Evolutionary conservation across 1,140 invertebrate species (phyloP), one percentile per base, ranked within the genome.

Genomic region (Camponotus vicinus): DNA sequence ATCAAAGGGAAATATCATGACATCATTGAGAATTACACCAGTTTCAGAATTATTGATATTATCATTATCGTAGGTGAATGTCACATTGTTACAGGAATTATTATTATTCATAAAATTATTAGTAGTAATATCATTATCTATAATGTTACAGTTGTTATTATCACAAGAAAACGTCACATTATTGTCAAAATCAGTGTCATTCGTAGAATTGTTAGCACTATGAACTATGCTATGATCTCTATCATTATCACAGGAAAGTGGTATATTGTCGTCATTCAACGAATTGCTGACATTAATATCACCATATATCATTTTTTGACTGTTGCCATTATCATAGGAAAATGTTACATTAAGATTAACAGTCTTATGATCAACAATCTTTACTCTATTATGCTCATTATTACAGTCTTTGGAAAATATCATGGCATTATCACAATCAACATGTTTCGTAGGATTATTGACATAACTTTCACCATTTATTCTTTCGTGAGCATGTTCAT

Each of bases 1-100:
- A 13, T 55, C 49, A 73, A 11, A 55, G 18, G 49, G 9, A 52
- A 55, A 73, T 73, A 49, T 67, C 15, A 69, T 45, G n/a, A 45
- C 27, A 45, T 55, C 15, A 34, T 71, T 52, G 15, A 71, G 21
- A 71, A 71, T 8, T 18, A 34, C 9, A 55, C 70, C 32, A 32
- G 27, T 71, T 55, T 9, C 45, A 71, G 66, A 69, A 45, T 27
- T 27, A 45, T 69, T 69, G 21, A 0, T 34, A 40, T 37, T 69
- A n/a, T 37, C 11, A 27, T 27, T 45, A 11, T 69, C 11, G 4
- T 4, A 21, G 1, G 21, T 1, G n/a, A 69, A 45, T 69, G 45
- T 49, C 45, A 49, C 3, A 67, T 42, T 42, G 21, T 21, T 67
- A 42, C 66, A 18, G 37, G 42, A 42, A 69, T 45, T n/a, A 45